Percentiles rank a stretch among this genome's conserved stretches.
These are phyloP conservation scores for Automeris io DNA, from an alignment of 2,888 invertebrate genomes.

Conservation along the genomic window DNA sequence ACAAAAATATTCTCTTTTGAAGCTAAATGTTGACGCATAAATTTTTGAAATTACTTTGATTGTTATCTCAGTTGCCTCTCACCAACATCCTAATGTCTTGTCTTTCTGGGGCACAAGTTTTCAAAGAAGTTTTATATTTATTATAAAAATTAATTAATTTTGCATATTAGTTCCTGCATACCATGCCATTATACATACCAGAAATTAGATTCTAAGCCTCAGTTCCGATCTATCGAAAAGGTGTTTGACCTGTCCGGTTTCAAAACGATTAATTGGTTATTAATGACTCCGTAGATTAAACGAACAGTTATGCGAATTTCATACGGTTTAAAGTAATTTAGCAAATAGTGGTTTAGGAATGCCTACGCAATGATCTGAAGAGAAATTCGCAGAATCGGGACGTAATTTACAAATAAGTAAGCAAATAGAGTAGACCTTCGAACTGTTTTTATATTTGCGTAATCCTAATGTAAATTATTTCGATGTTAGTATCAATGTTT, in stretches of 20 bases:
- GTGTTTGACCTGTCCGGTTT: background rate
- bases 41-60: no score
- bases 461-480: no score
- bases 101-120: no score
- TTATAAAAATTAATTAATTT: no score
- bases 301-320: background rate
- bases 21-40: no score
- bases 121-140: no score
- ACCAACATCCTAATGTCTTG: no score
- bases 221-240: background rate
- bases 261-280: background rate
- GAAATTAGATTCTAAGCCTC: background rate
- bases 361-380: conserved; percentile 1
- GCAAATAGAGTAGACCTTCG: background rate
- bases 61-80: no score
- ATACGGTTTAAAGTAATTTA: background rate
- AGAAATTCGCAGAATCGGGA: background rate
- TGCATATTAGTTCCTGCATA: no score
- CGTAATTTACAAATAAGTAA: background rate
- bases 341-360: background rate
- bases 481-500: no score
- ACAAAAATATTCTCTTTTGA: no score
- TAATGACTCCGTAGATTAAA: background rate
- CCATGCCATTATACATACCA: background rate
- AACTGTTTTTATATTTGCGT: conserved; percentile 1